Evolutionary conservation across 2,888 invertebrate species (phyloP).

Genomic region (Morpho achilles): DNA sequence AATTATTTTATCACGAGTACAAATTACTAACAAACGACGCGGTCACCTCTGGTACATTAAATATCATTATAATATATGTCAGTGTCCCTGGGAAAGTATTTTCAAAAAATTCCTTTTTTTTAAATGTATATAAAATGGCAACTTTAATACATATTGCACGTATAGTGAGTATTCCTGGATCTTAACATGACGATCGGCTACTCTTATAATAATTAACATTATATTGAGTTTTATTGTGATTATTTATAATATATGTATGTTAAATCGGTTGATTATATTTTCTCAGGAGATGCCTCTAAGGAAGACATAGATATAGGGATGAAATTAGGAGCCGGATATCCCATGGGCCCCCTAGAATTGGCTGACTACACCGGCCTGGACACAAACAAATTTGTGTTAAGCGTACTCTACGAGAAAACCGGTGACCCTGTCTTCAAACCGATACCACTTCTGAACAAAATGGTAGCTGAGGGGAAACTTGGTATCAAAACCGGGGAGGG

Average conservation of each 20-base stretch:
- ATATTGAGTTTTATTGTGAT: neutral
- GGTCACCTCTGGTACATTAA: no score
- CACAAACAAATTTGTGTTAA: conserved; percentile 86
- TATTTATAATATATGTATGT: neutral
- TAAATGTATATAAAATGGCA: no score
- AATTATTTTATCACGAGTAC: no score
- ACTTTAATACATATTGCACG: no score
- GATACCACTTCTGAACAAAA: conserved; percentile 80
- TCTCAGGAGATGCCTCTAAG: conserved; percentile 82
- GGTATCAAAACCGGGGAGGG: conserved; percentile 91
- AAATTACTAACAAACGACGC: no score
- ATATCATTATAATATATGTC: no score
- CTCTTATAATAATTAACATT: no score
- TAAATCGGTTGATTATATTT: conserved; percentile 2
- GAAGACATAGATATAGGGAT: conserved; percentile 92
- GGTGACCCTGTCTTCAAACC: conserved; percentile 73
- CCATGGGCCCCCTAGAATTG: conserved; percentile 94
- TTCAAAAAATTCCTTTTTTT: no score
- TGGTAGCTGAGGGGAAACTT: conserved; percentile 88
- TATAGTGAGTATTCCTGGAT: no score
- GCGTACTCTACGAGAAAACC: conserved; percentile 86
- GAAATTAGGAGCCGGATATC: conserved; percentile 94
- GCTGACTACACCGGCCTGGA: conserved; percentile 92
- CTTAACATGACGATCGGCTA: no score
- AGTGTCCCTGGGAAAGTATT: no score